Evolutionary conservation across 2,797 vertebrate species (phyloP), one percentile per base, ranked within the genome.

Genomic region (Hoplostethus mediterraneus): DNA sequence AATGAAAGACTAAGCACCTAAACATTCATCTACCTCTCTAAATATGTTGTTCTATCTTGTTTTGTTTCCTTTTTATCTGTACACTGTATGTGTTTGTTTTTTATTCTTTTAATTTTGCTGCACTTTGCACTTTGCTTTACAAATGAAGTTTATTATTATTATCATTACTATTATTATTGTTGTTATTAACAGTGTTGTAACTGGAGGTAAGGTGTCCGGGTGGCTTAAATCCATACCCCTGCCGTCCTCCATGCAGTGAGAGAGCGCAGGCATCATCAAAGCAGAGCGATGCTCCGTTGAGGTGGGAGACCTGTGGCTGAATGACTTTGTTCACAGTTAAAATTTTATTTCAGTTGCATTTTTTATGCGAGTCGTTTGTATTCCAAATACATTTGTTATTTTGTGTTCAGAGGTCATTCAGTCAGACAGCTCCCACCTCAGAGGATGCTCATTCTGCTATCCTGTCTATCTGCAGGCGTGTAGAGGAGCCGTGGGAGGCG

Each of bases 191-290:
- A 28, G 36, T 28, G 47, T 54, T 78, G 66, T 78, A 67, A 75
- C 36, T 56, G 53, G 13, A 52, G 61, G 49, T 48, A 14, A 57
- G 69, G 53, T 55, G 59, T 54, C 61, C 81, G 64, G 44, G 38
- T 76, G 17, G 45, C 64, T 79, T 84, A 76, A 65, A 81, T 86
- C 65, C 75, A 63, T 75, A n/a, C 45, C 61, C 53, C 38, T 60
- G 42, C 76, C 16, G 42, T 28, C 28, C 28, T 28, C 28, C 28
- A 28, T 30, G 56, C 60, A 71, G 71, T 80, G 65, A 70, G 49
- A 54, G 0, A 66, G 59, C 5, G 48, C 81, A 79, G 75, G 77
- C 57, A 67, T 74, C 79, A 73, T 81, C 68, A 82, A 81, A 89
- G 80, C 63, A 47, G 79, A 79, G 60, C 70, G 75, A 60, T 70